Base-by-base conservation (phyloP, 2,113 vertebrate species). In the Thunnus maccoyii region DNA sequence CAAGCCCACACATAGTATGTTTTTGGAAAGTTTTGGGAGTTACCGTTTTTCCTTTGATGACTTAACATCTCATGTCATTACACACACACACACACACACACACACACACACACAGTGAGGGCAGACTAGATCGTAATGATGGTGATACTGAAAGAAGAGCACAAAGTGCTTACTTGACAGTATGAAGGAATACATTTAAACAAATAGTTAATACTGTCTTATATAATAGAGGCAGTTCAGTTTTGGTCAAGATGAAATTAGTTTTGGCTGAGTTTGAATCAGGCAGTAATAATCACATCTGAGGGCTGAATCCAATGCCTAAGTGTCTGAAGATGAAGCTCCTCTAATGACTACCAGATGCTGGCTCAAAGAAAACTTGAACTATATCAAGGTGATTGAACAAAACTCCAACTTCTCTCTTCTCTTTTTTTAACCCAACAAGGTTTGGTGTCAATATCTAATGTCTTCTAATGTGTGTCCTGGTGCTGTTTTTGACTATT, bases 31-130 rank as follows among this genome's bases (percentile, higher is more conserved):
- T 81, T 68, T 63, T 62, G 60, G 61, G 80, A 75, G 78, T 73
- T 57, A 69, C 69, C 47, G 14, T 73, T 73, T 86, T 79, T 75
- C 20, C 56, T 66, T 74, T 70, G 61, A 82, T 80, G 51, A 74
- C 47, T 80, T 65, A 30, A 78, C 44, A 72, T 66, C 5, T 54
- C 1, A 32, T 67, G 65, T 86, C 71, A 72, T 76, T n/a, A 16
- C 36, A 41, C n/a, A 57, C 17, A 50, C 30, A 41, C 32, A 36
- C 32, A 36, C 6, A 36, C 32, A 36, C 32, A 36, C 32, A 36
- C 32, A 36, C 32, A 36, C 32, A 36, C 32, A 36, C 36, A 41
- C 36, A 41, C 7, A 36, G 27, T 30, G 27, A 30, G 27, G 27
- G 27, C 27, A 30, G 27, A 30, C 4, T 30, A 30, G 27, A 30